Evolutionary conservation across 2,888 invertebrate genomes (phyloP), one percentile per base, ranked within the genome.

Genomic region (Eupithecia centaureata): DNA sequence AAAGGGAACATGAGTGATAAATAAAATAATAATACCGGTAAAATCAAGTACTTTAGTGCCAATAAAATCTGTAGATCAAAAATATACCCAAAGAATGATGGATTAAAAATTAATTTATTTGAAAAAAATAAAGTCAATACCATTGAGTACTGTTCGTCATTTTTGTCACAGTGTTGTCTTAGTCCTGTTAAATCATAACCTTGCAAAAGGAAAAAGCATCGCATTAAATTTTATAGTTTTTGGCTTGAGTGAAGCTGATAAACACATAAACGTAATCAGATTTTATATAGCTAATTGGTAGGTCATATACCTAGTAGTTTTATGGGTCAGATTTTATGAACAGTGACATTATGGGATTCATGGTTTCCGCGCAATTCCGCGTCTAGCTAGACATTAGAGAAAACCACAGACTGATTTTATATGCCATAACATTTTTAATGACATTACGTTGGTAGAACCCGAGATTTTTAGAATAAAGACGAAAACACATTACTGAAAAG

Each of bases 11-110:
- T 67, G 59, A 67, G 63, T 54, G 38, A 59, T 54, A 52, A 65
- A 71, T 78, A 76, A 76, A 77, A 72, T 71, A 75, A 77, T 77
- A 73, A 61, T 67, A 52, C 67, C 62, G 67, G 63, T 65, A 71
- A 63, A 67, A 70, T 63, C 70, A 69, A 63, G 60, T 63, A 56
- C 64, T 71, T 76, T 66, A 61, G 71, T 70, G 27, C 47, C 57
- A 10, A 28, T 18, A 56, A 30, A 56, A 28, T 8, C 4, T 5
- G 30, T 27, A n/a, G n/a, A 54, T n/a, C 28, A 30, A 30, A 56
- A 51, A n/a, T 10, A 2, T 33, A 1, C n/a, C 0, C 18, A 13
- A 27, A 15, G 7, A 27, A 52, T 52, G 25, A 42, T 18, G 10
- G n/a, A n/a, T n/a, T n/a, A n/a, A n/a, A n/a, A n/a, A n/a, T n/a